These are phyloP conservation scores for Polydrusus pterygomalis DNA, from an alignment of 2,888 invertebrate species.

Conservation along the genomic window DNA sequence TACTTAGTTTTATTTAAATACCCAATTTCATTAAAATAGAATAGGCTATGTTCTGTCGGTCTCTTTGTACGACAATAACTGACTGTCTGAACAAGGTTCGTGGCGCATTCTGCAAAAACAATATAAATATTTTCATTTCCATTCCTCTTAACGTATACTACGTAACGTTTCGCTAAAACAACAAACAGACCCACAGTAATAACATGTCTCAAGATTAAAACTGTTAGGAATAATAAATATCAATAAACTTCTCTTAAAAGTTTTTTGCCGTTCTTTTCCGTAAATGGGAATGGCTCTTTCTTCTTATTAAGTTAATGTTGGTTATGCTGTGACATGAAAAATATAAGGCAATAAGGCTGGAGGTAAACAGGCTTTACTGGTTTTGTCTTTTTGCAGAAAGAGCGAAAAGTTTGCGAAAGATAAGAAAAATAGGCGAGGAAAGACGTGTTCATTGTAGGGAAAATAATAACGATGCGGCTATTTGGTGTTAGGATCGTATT, in stretches of 20 bases:
- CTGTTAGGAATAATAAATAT: conserved; percentile 42
- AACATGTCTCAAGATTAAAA: conserved; percentile 31
- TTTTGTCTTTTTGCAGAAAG: conserved; percentile 31
- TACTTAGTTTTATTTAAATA: too few relatives aligned
- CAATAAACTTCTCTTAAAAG: conserved; percentile 50
- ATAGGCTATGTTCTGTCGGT: too few relatives aligned
- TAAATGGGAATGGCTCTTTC: conserved; percentile 45
- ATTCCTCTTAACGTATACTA: not conserved
- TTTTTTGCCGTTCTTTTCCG: conserved; percentile 46
- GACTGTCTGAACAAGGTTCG: too few relatives aligned
- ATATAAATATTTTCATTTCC: too few relatives aligned
- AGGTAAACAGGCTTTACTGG: conserved; percentile 46
- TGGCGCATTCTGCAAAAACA: too few relatives aligned
- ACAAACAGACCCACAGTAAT: not conserved
- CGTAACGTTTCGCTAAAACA: conserved; percentile 1
- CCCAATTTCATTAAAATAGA: too few relatives aligned
- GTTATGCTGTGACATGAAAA: conserved; percentile 51
- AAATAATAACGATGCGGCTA: conserved; percentile 8
- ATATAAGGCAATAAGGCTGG: conserved; percentile 41
- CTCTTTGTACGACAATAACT: too few relatives aligned
- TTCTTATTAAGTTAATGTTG: conserved; percentile 55
- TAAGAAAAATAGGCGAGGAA: conserved; percentile 25
- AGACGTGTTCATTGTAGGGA: conserved; percentile 15
- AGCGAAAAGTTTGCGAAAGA: conserved; percentile 28
- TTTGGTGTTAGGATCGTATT: not conserved